Evolutionary conservation across 2,113 vertebrate species (phyloP), one percentile per base, ranked within the genome.

Genomic region (Thunnus maccoyii): DNA sequence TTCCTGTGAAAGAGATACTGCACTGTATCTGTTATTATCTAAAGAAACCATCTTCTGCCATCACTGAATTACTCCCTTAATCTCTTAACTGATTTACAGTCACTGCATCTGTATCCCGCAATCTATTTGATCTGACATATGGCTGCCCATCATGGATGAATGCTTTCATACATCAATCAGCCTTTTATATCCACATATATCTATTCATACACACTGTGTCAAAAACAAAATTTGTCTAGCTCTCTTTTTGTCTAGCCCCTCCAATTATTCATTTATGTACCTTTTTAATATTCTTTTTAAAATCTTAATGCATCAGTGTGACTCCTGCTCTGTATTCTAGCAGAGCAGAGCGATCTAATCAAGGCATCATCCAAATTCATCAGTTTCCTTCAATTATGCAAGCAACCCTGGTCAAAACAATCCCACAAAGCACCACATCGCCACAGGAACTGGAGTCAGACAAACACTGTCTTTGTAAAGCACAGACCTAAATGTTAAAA

Each of bases 281-380:
- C 68, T 73, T 86, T 84, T 82, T 81, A 81, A 83, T 72, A 87
- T 86, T 72, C 67, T 16, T 54, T 83, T 80, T 71, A 78, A 86
- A 72, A 79, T 54, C 55, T 47, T 71, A 54, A 85, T 63, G 55
- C 63, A 78, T 68, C 70, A 85, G 65, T 57, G 54, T 44, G 76
- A 78, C 48, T 81, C 51, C 80, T 84, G 69, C 72, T 91, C 77
- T 84, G 72, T 75, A 85, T 85, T 88, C 75, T 51, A 64, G 27
- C 27, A 12, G 4, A 76, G 86, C 32, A 68, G 57, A 62, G 66
- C 51, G 72, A 87, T 85, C 86, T 76, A 88, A 88, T 89, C 90
- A 90, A 87, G 63, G 86, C 80, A 85, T 89, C 81, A 76, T 86
- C 70, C 52, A 77, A 86, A 84, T 86, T 88, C 89, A 90, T 92